Base-by-base conservation (phyloP, 2,888 invertebrate genomes). In the Aphidoletes aphidimyza region DNA sequence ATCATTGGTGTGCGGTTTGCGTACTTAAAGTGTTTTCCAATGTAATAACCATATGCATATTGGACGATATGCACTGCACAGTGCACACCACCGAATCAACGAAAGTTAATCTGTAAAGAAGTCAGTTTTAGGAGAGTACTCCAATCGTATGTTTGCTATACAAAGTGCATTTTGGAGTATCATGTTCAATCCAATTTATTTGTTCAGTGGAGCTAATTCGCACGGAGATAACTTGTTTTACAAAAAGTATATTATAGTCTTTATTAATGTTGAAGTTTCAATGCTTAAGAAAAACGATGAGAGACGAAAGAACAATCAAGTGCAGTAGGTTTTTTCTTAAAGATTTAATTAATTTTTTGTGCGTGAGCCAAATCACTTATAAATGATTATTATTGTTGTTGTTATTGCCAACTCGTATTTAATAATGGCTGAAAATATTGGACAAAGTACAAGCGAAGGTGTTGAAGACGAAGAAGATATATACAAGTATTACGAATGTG, bases 401-500 rank as follows among this genome's bases (percentile, higher is more conserved):
- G n/a, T n/a, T n/a, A n/a, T n/a, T n/a, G n/a, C n/a, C n/a, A n/a
- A n/a, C n/a, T n/a, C n/a, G 42, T 14, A 42, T 42, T 42, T 9
- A 42, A 54, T 54, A 39, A 81, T 81, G 81, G 81, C 81, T 81
- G 37, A 36, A 37, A 37, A 37, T 37, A 22, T 9, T n/a, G 81
- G 37, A 6, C 37, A 19, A 1, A 81, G 37, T 37, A 22, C 37
- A n/a, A 39, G n/a, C 0, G 81, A 81, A 37, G 37, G 37, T 37
- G 81, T 81, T 39, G 81, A 81, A n/a, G 81, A 81, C n/a, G 81
- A 81, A 81, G 81, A 81, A 0, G 81, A 81, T 37, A 81, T 37
- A 37, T 81, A 81, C 81, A 81, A 81, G 2, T 81, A 81, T 11
- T 81, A 81, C 81, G 81, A 81, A 81, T 81, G 81, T 81, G 22